Evolutionary conservation across 2,797 vertebrate species (phyloP), one percentile per base, ranked within the genome.

Genomic region (Hypotaenidia philippensis): DNA sequence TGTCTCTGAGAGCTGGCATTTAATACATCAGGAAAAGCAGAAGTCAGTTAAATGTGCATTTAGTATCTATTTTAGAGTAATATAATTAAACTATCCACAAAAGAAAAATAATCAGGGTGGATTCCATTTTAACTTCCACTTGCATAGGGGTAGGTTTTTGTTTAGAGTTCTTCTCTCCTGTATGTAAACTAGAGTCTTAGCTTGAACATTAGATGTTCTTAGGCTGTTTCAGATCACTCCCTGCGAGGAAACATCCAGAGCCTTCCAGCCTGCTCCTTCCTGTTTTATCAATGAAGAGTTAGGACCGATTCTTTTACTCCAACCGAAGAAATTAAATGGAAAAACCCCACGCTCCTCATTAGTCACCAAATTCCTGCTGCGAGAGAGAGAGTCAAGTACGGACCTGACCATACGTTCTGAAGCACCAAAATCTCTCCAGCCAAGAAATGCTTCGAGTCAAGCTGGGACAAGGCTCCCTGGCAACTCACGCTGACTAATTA

Each of bases 371-470:
- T 68, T 74, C 83, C 82, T 15, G 64, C 65, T 50, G 70, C 25
- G 75, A 69, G 50, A 38, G 15, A 12, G 29, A 79, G 53, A 95
- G 86, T 97, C 97, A 97, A 97, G 97, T 91, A 93, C n/a, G 0
- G 95, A 82, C 97, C 95, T 96, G 96, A 96, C 76, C 38, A 74
- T 74, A n/a, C 80, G 71, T 93, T 82, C 83, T 82, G 20, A 89
- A 91, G 80, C 11, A 81, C 80, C 10, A 6, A 49, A 36, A 61
- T 41, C 77, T 81, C 87, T n/a, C 27, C 55, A 90, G 96, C 93
- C 94, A 93, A 95, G 87, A 95, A 93, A 93, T 72, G 61, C 69
- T 55, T 79, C 36, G 20, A 95, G 91, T 96, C 97, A 97, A 95
- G 96, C 89, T 50, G 78, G 90, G 94, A 79, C 97, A 97, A 70